Percentiles rank a stretch among this genome's conserved stretches.
Conservation (phyloP, 2,113 vertebrate genomes). For the Zingel zingel region DNA sequence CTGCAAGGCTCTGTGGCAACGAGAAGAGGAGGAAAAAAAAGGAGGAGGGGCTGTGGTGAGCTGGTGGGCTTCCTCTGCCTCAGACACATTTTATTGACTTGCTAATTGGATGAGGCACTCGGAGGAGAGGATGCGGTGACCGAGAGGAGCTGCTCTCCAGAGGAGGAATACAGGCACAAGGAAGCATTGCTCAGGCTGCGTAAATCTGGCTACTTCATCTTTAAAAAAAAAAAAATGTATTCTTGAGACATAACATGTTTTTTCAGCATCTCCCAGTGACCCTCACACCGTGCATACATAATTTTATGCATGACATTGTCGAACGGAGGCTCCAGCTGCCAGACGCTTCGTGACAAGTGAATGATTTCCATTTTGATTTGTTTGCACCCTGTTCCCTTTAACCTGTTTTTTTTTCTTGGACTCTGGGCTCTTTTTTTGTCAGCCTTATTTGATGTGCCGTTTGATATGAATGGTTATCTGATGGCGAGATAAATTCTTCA, state of each 20-base stretch:
- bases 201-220: constrained; percentile 43
- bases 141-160: constrained; percentile 66
- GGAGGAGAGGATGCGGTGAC: constrained; percentile 81
- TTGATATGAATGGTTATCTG: constrained; percentile 57
- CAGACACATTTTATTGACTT: constrained; percentile 83
- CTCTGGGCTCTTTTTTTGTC: constrained; percentile 43
- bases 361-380: constrained; percentile 75
- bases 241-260: constrained; percentile 73
- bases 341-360: constrained; percentile 81
- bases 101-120: constrained; percentile 84
- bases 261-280: constrained; percentile 67
- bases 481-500: constrained; percentile 54
- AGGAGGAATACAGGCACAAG: constrained; percentile 62
- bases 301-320: constrained; percentile 80
- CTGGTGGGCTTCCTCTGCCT: constrained; percentile 80
- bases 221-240: background rate
- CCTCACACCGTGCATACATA: constrained; percentile 62
- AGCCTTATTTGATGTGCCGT: constrained; percentile 57
- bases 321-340: constrained; percentile 74
- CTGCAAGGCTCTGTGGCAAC: constrained; percentile 63
- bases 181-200: constrained; percentile 52
- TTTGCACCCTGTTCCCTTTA: constrained; percentile 49
- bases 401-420: constrained; percentile 44
- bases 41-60: constrained; percentile 77
- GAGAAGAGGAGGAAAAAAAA: constrained; percentile 59